Evolutionary conservation across 2,888 invertebrate species (phyloP), one percentile per base, ranked within the genome.

Genomic region (Phymatocera aterrima): DNA sequence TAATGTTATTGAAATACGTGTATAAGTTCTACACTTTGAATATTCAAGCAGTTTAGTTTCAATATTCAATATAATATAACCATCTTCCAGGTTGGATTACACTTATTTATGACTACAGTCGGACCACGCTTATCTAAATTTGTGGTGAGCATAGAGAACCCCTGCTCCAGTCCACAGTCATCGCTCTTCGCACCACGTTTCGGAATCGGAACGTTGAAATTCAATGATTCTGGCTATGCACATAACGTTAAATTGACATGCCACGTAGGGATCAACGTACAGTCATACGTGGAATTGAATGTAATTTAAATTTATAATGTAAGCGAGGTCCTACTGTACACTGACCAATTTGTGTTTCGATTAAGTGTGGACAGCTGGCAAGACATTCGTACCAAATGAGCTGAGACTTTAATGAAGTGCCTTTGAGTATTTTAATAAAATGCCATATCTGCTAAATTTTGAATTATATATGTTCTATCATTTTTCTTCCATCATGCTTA

Each of bases 351-450:
- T 43, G 54, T 72, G 15, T 34, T 28, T 60, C 40, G 40, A 60
- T 40, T 60, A 31, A 77, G 21, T 60, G n/a, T 34, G 12, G 43
- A 28, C 40, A 43, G 18, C 60, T 43, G 43, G 34, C 40, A 77
- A 60, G 43, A 60, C 31, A 60, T 77, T 77, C 15, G 61, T 51
- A 64, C 61, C 51, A 51, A 64, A 48, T 37, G 61, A 65, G 31
- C 65, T 79, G 82, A 82, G 72, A 85, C 84, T 85, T 82, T 85
- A 84, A 85, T 82, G 82, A 87, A 87, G 87, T 87, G 87, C 87
- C 87, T 87, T 87, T 84, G 82, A 83, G 84, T 87, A 87, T 87
- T 87, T 87, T 87, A 86, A 82, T 87, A 87, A 81, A 64, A 37
- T 64, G 61, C 37, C 37, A 37, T 64, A 64, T 64, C 37, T 37